These are phyloP conservation scores for Poecile montanus DNA, from an alignment of 2,797 vertebrate genomes.

Conservation along the genomic window DNA sequence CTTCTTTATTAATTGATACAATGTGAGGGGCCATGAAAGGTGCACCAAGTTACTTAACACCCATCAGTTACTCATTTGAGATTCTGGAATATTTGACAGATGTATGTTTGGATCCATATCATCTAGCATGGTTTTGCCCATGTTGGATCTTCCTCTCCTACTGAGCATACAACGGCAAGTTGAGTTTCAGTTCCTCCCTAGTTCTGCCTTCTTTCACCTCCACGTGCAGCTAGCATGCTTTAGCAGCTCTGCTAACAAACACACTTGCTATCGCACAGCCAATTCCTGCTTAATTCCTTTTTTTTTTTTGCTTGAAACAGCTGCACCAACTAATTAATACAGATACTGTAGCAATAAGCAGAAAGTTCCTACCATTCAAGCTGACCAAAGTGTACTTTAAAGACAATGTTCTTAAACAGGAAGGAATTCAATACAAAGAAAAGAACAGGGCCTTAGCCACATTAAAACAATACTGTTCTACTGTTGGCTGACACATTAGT, in stretches of 20 bases:
- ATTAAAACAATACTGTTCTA: not conserved
- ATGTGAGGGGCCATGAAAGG: not conserved
- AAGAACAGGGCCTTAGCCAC: not conserved
- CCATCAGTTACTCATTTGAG: not conserved
- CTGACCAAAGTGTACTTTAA: not conserved
- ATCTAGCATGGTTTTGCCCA: not conserved
- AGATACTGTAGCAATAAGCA: not conserved
- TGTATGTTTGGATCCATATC: not conserved
- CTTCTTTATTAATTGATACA: not conserved
- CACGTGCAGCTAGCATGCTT: not conserved
- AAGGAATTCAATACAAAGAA: conserved; percentile 37
- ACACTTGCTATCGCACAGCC: not conserved
- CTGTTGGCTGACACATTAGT: not conserved
- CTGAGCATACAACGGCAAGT: not conserved
- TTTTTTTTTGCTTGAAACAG: not conserved
- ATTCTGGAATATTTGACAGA: not conserved
- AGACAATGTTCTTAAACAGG: conserved; percentile 22
- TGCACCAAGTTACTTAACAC: not conserved
- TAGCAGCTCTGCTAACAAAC: not conserved
- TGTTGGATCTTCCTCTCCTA: not conserved
- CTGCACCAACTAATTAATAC: not conserved
- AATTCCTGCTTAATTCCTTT: not conserved
- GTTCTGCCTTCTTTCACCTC: not conserved
- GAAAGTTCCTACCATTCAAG: not conserved
- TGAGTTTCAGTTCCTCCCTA: not conserved